These are phyloP conservation scores for Paratrypauchen microcephalus DNA, from an alignment of 2,797 vertebrate genomes.

Conservation along the genomic window DNA sequence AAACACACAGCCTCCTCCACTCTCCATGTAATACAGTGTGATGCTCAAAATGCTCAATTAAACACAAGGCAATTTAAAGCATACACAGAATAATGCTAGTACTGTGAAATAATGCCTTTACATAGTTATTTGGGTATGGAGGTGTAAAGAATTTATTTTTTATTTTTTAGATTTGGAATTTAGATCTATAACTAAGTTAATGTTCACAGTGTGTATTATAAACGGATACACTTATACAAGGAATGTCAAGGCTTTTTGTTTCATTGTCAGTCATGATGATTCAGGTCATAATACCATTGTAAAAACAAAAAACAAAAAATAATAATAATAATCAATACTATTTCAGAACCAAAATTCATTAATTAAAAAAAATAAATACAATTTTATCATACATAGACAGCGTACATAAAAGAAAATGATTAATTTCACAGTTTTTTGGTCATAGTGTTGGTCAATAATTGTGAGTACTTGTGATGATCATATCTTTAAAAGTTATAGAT, in stretches of 20 bases:
- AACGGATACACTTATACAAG: no score
- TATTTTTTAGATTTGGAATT: not conserved
- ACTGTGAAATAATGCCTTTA: not conserved
- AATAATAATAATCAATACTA: no score
- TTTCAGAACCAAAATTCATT: no score
- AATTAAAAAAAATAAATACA: no score
- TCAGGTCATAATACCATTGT: no score
- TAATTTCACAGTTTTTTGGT: not conserved
- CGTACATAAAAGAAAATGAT: no score
- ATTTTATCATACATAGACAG: no score
- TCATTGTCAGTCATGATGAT: no score
- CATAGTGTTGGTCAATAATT: not conserved
- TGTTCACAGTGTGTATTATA: no score
- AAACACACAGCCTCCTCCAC: conserved; percentile 33
- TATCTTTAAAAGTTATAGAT: not conserved
- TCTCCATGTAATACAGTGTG: conserved; percentile 3
- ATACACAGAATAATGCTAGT: not conserved
- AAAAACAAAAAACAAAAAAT: no score
- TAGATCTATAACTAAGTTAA: not conserved
- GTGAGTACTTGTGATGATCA: not conserved
- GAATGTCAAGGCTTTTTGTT: no score
- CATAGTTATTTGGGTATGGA: not conserved
- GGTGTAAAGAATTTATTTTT: not conserved
- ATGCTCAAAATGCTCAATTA: conserved; percentile 8
- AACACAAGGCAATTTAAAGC: not conserved